Percentiles rank a stretch among this genome's conserved stretches.
Conservation (phyloP, 2,888 invertebrate genomes). For the Chironomus riparius region DNA sequence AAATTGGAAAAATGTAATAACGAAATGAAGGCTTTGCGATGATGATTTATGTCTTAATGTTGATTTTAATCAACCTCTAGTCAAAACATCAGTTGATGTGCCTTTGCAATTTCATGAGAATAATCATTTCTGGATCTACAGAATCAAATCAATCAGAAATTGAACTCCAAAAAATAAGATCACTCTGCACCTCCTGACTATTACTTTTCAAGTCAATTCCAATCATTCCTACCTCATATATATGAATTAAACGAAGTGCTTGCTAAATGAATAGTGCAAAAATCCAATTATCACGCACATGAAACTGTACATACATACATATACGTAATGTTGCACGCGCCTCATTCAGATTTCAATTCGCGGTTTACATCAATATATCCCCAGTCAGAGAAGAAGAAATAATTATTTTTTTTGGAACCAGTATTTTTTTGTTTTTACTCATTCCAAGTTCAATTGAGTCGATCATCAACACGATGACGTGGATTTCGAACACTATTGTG, state of each 20-base stretch:
- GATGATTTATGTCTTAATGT: neutral
- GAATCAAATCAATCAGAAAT: no score
- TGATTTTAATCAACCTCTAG: neutral
- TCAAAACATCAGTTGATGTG: neutral
- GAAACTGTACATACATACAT: neutral
- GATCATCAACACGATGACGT: conserved; percentile 7
- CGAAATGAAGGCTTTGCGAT: neutral
- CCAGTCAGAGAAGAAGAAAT: neutral
- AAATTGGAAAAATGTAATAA: neutral
- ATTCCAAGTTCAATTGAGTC: neutral
- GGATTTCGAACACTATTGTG: neutral
- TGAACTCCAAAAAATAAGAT: no score
- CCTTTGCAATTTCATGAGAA: no score
- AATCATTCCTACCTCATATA: no score
- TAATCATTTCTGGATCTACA: no score
- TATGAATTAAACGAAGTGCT: no score
- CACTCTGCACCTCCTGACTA: no score
- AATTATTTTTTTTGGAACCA: neutral
- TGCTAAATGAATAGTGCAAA: neutral
- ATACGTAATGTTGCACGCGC: neutral
- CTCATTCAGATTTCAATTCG: neutral
- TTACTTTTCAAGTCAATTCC: no score
- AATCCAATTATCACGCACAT: neutral
- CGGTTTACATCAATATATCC: no score
- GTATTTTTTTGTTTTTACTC: neutral